Evolutionary conservation across 2,113 vertebrate genomes (phyloP).

Genomic region (Opisthocomus hoazin): DNA sequence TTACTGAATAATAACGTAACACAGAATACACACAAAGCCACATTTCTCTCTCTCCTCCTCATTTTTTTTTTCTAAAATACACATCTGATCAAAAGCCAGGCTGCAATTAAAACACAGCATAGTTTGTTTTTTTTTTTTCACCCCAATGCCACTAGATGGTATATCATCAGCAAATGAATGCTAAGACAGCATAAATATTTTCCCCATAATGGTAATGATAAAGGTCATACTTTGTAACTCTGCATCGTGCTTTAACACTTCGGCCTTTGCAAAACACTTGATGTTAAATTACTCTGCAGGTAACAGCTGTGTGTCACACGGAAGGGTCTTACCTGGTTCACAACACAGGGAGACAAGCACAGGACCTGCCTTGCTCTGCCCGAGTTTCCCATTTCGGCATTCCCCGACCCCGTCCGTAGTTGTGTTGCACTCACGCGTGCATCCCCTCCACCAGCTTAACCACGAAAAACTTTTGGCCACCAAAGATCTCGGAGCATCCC

Average conservation of each 20-base stretch:
- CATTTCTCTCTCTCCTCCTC: not conserved
- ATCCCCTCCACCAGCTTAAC: not conserved
- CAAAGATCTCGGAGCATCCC: not conserved
- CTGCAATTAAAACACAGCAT: conserved; percentile 54
- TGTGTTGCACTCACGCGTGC: accelerated
- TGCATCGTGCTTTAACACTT: not conserved
- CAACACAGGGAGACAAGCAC: not conserved
- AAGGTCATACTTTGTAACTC: not conserved
- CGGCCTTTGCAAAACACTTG: not conserved
- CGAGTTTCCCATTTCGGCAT: not conserved
- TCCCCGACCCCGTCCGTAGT: accelerated
- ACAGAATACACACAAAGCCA: conserved; percentile 41
- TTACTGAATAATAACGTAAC: not conserved
- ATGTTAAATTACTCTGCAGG: not conserved
- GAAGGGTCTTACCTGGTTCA: not conserved
- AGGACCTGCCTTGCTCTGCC: not conserved
- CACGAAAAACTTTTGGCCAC: accelerated
- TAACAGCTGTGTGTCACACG: accelerated
- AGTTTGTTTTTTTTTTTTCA: not conserved
- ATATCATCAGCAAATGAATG: not conserved
- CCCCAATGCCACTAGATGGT: not conserved
- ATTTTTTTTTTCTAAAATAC: not conserved
- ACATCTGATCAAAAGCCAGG: conserved; percentile 32
- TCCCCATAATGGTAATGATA: not conserved
- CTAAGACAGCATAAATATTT: not conserved